Base-by-base conservation (phyloP, 2,888 invertebrate species). In the Trissolcus brochymenae region DNA sequence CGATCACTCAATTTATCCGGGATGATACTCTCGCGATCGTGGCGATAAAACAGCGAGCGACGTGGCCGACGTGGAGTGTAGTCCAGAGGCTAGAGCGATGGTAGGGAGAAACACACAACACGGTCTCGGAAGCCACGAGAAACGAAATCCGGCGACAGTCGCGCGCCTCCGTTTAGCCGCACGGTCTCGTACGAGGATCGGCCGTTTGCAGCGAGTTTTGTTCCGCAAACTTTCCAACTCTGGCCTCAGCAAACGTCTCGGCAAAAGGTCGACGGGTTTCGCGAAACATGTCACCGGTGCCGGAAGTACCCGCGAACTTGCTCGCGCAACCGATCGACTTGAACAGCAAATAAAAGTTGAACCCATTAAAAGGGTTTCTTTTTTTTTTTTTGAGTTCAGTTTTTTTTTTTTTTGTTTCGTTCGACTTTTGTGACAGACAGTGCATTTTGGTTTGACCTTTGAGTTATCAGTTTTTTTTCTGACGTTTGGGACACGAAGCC, bases 31-130 rank as follows among this genome's bases (percentile, higher is more conserved):
- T 11, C 14, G 11, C 11, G 7, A 67, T 57, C 68, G 49, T 50
- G 76, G 54, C 35, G 79, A 19, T 57, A 62, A 68, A 54, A 51
- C 59, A 72, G 75, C 53, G 41, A 55, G 55, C 60, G 74, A 55
- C 35, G 1, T 66, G 9, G 14, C 60, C 64, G 65, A 56, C 71
- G 57, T 43, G 16, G 17, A 40, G 51, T 94, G 81, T 43, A 16
- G 17, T 14, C 21, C 41, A 14, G 54, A 70, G 35, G 92, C 93
- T 81, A 91, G 94, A 81, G 90, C 95, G 82, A 94, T 2, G 94
- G 87, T 94, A 94, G 76, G 92, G 91, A 41, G 65, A 89, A 93
- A 91, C 57, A 86, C 87, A 91, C 84, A 91, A 88, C 90, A 50
- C 40, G 16, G 55, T 65, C 76, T 79, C 76, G 79, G 76, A 65